phyloP scores from a whole-genome alignment of 2,888 invertebrate genomes.

The Yponomeuta malinellus region DNA sequence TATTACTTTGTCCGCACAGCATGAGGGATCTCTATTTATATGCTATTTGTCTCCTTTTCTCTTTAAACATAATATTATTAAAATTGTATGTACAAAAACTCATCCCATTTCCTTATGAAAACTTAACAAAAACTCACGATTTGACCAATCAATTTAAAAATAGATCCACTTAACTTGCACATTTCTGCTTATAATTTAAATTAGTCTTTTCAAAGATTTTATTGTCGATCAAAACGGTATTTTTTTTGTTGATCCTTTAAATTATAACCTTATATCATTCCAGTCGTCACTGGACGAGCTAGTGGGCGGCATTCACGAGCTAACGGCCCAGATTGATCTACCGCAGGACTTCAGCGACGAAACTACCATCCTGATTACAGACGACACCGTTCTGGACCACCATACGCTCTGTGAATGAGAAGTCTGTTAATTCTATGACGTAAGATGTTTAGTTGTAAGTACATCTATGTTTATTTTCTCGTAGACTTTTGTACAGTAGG shows the following conservation, averaged over 20 bases:
- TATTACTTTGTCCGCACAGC: no score
- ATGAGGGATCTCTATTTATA: no score
- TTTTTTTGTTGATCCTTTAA: background rate
- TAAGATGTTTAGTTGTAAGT: conserved; percentile 5
- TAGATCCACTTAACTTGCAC: no score
- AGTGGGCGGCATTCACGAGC: conserved; percentile 54
- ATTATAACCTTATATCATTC: conserved; percentile 12
- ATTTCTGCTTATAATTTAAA: no score
- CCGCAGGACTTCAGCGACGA: conserved; percentile 58
- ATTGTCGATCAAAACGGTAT: no score
- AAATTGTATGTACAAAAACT: no score
- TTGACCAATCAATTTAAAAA: no score
- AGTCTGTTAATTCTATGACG: conserved; percentile 24
- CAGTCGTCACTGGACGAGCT: conserved; percentile 55
- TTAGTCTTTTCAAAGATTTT: no score
- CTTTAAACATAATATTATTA: no score
- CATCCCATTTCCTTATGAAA: no score
- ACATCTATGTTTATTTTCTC: background rate
- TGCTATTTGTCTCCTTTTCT: no score
- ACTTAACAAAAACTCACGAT: no score
- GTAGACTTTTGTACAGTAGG: background rate
- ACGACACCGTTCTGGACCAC: conserved; percentile 59
- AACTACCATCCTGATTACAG: conserved; percentile 54
- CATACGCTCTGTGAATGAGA: conserved; percentile 51
- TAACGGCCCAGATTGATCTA: conserved; percentile 60